phyloP scores from a whole-genome alignment of 2,113 vertebrate species.

The Oriolus oriolus region DNA sequence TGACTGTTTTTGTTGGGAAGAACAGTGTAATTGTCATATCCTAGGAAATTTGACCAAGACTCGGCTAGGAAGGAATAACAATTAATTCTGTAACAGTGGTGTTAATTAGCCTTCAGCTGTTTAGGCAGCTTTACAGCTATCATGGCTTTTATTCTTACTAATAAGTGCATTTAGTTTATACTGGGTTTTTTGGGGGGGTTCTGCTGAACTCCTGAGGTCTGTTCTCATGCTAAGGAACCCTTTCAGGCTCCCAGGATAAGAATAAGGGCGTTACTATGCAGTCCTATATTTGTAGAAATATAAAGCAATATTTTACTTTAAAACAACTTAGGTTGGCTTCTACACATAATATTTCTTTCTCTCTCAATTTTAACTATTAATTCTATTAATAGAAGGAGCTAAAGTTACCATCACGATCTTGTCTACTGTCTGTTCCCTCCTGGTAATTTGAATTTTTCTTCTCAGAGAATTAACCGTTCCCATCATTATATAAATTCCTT shows the following conservation, averaged over 20 bases:
- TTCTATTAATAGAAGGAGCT: constrained; percentile 5
- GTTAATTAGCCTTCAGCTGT: not conserved
- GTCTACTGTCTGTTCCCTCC: not conserved
- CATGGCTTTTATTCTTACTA: not conserved
- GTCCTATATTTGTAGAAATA: not conserved
- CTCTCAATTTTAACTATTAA: not conserved
- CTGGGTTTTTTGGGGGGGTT: not conserved
- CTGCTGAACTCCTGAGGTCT: not conserved
- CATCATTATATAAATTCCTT: not conserved
- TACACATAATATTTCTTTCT: not conserved
- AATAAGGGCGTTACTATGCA: not conserved
- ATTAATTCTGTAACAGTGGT: not conserved
- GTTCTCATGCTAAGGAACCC: not conserved
- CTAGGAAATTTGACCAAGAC: not conserved
- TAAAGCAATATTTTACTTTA: not conserved
- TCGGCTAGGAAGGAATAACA: not conserved
- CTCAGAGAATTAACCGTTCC: not conserved
- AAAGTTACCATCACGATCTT: not conserved
- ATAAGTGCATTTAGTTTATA: not conserved
- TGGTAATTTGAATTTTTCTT: constrained; percentile 6
- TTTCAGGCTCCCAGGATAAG: not conserved
- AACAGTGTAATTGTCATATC: not conserved
- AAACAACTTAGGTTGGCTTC: not conserved
- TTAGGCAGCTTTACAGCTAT: not conserved
- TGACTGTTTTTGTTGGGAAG: not conserved